These are phyloP conservation scores for Mythimna pallens DNA, from an alignment of 2,888 invertebrate genomes.

Conservation along the genomic window DNA sequence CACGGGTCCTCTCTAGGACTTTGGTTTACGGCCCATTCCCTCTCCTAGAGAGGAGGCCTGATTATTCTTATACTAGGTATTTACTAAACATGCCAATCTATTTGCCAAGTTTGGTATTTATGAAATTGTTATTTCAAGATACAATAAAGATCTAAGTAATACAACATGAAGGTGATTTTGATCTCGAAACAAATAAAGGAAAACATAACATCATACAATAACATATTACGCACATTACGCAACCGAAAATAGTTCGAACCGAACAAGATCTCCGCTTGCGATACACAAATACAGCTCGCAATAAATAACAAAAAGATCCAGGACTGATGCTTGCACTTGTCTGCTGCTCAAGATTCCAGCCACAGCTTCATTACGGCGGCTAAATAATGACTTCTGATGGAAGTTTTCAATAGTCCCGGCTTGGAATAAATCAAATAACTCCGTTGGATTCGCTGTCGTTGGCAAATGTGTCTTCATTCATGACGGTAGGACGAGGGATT, in stretches of 20 bases:
- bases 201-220: background rate
- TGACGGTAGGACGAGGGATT: slow-evolving; percentile 77
- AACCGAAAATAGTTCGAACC: slow-evolving; percentile 50
- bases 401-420: slow-evolving; percentile 84
- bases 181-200: slow-evolving; percentile 1
- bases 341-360: slow-evolving; percentile 64
- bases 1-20: too few relatives aligned
- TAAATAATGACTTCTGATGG: slow-evolving; percentile 81
- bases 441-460: slow-evolving; percentile 84
- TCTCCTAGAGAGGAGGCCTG: too few relatives aligned
- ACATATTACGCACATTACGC: slow-evolving; percentile 47
- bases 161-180: background rate
- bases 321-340: slow-evolving; percentile 67
- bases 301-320: slow-evolving; percentile 69
- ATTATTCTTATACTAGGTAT: too few relatives aligned
- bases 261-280: slow-evolving; percentile 43
- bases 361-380: slow-evolving; percentile 77
- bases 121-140: background rate
- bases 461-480: slow-evolving; percentile 90
- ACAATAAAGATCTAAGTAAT: background rate
- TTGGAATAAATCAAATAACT: slow-evolving; percentile 88
- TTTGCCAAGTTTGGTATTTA: background rate
- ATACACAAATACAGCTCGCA: slow-evolving; percentile 58
- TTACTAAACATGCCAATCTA: background rate
- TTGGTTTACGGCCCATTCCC: too few relatives aligned